Evolutionary conservation across 2,888 invertebrate genomes (phyloP).

Genomic region (Nymphalis urticae): DNA sequence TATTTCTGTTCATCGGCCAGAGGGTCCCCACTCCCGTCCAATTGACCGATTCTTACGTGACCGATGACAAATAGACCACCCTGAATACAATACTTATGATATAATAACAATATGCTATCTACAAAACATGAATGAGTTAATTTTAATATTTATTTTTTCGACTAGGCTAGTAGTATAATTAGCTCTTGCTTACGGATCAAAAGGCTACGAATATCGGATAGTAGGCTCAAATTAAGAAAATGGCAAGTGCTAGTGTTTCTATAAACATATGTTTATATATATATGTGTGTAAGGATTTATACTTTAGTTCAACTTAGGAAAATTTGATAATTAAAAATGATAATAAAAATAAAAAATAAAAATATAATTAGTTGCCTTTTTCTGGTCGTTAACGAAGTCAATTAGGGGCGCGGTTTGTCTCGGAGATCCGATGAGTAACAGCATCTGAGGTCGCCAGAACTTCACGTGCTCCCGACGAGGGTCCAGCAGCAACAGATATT

Average conservation of each 20-base stretch:
- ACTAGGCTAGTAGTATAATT: too few species aligned
- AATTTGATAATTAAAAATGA: neutral
- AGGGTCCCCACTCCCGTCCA: constrained; percentile 68
- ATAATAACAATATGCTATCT: neutral
- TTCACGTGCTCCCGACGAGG: constrained; percentile 98
- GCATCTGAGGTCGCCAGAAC: constrained; percentile 99
- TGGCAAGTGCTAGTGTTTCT: too few species aligned
- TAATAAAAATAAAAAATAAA: too few species aligned
- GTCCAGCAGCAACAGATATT: constrained; percentile 97
- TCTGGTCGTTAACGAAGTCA: constrained; percentile 98
- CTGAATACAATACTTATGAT: constrained; percentile 49
- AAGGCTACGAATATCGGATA: too few species aligned
- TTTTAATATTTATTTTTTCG: too few species aligned
- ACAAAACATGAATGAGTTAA: too few species aligned
- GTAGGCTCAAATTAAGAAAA: too few species aligned
- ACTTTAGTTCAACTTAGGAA: neutral
- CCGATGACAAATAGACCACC: constrained; percentile 76
- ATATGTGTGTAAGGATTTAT: too few species aligned
- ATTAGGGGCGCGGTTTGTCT: constrained; percentile 94
- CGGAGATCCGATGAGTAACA: constrained; percentile 95
- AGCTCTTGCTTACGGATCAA: too few species aligned
- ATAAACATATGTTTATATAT: too few species aligned
- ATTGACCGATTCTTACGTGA: constrained; percentile 67
- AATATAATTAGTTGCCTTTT: constrained; percentile 84
- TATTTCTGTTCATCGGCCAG: constrained; percentile 86